Evolutionary conservation across 2,113 vertebrate species (phyloP), one percentile per base, ranked within the genome.

Genomic region (Callionymus lyra): DNA sequence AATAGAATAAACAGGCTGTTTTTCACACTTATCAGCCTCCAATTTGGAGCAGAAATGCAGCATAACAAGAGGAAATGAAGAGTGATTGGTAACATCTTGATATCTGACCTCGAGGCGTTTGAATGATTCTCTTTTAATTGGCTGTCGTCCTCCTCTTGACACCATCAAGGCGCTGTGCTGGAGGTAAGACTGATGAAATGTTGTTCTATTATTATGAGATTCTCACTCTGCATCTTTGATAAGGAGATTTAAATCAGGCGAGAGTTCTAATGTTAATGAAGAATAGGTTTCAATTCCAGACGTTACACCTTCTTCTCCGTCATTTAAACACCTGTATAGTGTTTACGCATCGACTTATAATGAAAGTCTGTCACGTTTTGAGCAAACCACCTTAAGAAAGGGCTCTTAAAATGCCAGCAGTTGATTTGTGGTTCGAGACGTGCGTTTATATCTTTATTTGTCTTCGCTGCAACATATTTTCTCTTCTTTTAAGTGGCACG

Each of bases 51-150:
- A 16, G 60, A 65, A 63, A 57, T 43, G 67, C 66, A 40, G 68
- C 67, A 65, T 37, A 77, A 74, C 70, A 76, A 64, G 63, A 65
- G 74, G 74, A 76, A 73, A 78, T 73, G 54, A 72, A 74, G 67
- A 81, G 68, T 74, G 76, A 81, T 74, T 72, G 66, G 72, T 76
- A 76, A 72, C 74, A 78, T 83, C 77, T 82, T 77, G 69, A 74
- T 74, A 77, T 80, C 70, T 82, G 72, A 80, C 76, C 79, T 72
- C 70, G 53, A 68, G 79, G 81, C 79, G 77, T 83, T 77, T 74
- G 78, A 72, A 68, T 70, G 80, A 75, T 82, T 82, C 79, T 60
- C 58, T 68, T 81, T 76, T 82, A 80, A 80, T 79, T 77, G 74
- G 69, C 74, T 81, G 75, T 74, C 67, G 70, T 79, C 59, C 72